Conservation (phyloP, 2,113 vertebrate species). For the Calidris pygmaea region DNA sequence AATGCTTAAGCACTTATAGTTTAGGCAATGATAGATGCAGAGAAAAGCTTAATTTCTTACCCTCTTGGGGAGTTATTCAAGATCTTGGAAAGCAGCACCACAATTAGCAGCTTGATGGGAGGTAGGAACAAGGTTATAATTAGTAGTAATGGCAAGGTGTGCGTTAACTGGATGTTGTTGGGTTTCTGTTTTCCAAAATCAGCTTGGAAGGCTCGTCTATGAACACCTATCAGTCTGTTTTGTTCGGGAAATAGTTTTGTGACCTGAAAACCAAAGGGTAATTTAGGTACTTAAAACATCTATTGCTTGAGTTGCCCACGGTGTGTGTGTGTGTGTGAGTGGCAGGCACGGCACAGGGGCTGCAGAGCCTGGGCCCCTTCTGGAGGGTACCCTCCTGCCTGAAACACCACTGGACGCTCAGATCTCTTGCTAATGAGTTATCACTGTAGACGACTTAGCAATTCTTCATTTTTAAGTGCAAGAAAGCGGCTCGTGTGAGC, state of each 20-base stretch:
- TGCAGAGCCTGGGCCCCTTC: not conserved
- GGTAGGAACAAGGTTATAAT: not conserved
- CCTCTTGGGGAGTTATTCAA: not conserved
- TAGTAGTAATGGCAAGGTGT: not conserved
- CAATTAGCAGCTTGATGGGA: not conserved
- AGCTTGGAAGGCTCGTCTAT: not conserved
- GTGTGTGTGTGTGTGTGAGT: not conserved
- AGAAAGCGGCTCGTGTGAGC: not conserved
- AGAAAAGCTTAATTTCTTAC: not conserved
- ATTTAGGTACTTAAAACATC: not conserved
- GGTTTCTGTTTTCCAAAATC: not conserved
- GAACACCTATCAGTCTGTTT: not conserved
- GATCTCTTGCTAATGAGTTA: not conserved
- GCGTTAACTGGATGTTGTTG: not conserved
- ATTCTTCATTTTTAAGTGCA: not conserved
- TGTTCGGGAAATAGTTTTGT: not conserved
- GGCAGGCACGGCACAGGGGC: not conserved
- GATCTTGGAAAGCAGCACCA: not conserved
- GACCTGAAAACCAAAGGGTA: not conserved
- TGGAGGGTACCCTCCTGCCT: not conserved
- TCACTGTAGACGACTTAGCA: not conserved
- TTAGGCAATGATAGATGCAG: not conserved
- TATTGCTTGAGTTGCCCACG: accelerated
- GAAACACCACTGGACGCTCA: not conserved
- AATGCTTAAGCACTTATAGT: not conserved